phyloP scores from a whole-genome alignment of 2,113 vertebrate species.

The Colinus virginianus region DNA sequence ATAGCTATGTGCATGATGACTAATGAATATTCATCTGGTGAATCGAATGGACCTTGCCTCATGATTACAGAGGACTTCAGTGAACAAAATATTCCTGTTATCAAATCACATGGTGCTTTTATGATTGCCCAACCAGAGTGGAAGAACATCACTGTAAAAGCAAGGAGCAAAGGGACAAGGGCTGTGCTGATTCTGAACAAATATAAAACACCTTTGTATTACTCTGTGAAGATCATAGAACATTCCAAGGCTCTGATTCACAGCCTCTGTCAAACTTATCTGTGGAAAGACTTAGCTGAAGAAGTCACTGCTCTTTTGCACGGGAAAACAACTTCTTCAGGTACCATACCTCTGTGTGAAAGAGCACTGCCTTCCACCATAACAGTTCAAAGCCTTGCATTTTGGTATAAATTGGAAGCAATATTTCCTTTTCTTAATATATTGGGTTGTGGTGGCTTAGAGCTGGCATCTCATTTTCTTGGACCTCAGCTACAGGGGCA shows the following conservation, averaged over 20 bases:
- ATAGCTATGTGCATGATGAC: neutral
- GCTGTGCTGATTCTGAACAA: neutral
- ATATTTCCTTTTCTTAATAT: neutral
- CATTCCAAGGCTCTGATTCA: neutral
- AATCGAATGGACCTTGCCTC: constrained; percentile 32
- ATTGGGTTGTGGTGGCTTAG: neutral
- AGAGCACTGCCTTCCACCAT: neutral
- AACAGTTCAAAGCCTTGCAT: neutral
- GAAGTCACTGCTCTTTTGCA: neutral
- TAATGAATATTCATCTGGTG: constrained; percentile 42
- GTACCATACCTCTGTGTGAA: neutral
- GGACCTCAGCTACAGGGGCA: neutral
- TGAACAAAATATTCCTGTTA: constrained; percentile 13
- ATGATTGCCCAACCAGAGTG: neutral
- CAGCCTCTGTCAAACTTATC: neutral
- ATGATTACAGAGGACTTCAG: constrained; percentile 27
- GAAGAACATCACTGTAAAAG: neutral
- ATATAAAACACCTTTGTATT: neutral
- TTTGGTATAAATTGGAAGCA: neutral
- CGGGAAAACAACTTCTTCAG: neutral
- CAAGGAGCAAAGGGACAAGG: neutral
- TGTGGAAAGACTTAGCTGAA: neutral
- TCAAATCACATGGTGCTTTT: constrained; percentile 10
- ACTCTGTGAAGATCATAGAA: neutral
- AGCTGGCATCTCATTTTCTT: neutral